These are phyloP conservation scores for Cyprinella venusta DNA, from an alignment of 2,797 vertebrate genomes.

Conservation along the genomic window DNA sequence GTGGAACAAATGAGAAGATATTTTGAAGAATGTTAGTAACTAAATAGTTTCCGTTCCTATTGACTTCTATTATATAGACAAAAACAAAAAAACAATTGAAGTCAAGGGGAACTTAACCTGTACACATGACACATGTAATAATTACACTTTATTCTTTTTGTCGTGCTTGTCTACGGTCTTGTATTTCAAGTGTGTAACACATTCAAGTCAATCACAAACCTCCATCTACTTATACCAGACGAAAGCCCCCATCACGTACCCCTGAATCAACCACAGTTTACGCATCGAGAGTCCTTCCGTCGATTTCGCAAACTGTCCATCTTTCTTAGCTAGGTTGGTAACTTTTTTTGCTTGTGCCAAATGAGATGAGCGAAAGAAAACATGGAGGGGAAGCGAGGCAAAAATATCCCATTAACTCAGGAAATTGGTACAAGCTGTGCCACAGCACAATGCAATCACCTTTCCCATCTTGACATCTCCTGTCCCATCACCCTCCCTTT, in stretches of 20 bases:
- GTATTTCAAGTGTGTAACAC: neutral
- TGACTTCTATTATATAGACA: neutral
- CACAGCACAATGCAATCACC: constrained; percentile 70
- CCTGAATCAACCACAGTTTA: constrained; percentile 24
- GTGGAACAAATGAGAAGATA: neutral
- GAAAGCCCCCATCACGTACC: neutral
- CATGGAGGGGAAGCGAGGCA: constrained; percentile 40
- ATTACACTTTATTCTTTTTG: neutral
- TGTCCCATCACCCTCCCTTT: constrained; percentile 44
- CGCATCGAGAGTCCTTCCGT: neutral
- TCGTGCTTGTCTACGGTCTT: neutral
- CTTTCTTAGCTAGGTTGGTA: constrained; percentile 49
- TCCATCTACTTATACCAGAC: neutral
- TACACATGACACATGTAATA: too few species aligned
- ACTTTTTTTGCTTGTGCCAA: constrained; percentile 34
- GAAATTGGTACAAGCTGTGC: constrained; percentile 76
- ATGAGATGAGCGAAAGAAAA: constrained; percentile 37
- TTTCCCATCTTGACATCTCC: constrained; percentile 56
- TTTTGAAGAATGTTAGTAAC: neutral
- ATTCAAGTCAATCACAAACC: constrained; percentile 11
- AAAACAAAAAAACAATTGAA: neutral
- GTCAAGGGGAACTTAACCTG: neutral
- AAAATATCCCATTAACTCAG: constrained; percentile 71
- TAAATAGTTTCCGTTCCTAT: neutral
- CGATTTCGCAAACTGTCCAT: constrained; percentile 41